phyloP scores from a whole-genome alignment of 2,888 invertebrate species.

The Stenolophus ochropezus region DNA sequence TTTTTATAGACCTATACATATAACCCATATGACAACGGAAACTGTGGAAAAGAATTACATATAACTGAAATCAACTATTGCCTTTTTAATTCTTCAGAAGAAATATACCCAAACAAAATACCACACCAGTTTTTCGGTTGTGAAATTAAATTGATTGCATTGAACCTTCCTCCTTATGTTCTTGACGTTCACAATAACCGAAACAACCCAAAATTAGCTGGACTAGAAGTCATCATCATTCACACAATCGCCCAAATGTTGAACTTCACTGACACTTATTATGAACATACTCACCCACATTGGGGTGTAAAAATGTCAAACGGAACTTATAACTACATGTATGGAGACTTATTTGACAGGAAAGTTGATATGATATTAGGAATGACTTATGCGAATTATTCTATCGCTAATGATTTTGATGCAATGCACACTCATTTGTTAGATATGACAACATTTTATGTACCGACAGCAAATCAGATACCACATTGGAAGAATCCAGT shows the following conservation, averaged over 20 bases:
- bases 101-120: constrained; percentile 48
- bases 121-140: constrained; percentile 28
- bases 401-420: constrained; percentile 48
- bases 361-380: constrained; percentile 58
- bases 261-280: constrained; percentile 31
- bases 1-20: constrained; percentile 39
- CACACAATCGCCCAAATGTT: constrained; percentile 40
- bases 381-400: constrained; percentile 5
- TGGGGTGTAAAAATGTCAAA: constrained; percentile 59
- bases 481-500: constrained; percentile 57
- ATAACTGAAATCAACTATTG: constrained; percentile 13
- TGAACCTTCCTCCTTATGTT: constrained; percentile 34
- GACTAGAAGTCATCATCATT: constrained; percentile 45
- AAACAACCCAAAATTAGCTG: constrained; percentile 3
- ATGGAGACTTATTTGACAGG: constrained; percentile 28
- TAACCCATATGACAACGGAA: constrained; percentile 2
- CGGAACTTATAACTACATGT: constrained; percentile 59
- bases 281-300: neutral
- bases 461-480: constrained; percentile 43
- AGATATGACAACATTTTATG: constrained; percentile 42
- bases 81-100: neutral
- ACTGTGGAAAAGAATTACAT: constrained; percentile 1
- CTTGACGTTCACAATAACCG: neutral
- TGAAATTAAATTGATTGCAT: constrained; percentile 7
- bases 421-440: constrained; percentile 48